Evolutionary conservation across 1,140 invertebrate species (phyloP).

Genomic region (Hesperophylax magnus): DNA sequence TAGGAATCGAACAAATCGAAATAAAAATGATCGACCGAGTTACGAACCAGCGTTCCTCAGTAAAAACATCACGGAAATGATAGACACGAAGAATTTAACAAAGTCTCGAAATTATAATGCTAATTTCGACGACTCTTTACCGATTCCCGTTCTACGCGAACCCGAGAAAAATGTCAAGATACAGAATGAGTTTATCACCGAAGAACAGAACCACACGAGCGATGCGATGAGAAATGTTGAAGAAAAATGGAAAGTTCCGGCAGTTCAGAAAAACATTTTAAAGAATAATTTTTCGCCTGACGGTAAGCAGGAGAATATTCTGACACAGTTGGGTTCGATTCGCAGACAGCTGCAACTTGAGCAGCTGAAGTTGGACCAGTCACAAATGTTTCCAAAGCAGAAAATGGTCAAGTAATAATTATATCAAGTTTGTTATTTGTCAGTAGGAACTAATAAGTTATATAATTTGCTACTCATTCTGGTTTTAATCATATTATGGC

Average conservation of each 20-base stretch:
- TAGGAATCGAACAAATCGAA: slow-evolving; percentile 11
- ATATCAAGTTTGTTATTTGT: no score
- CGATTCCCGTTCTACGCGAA: slow-evolving; percentile 70
- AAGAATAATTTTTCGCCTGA: slow-evolving; percentile 67
- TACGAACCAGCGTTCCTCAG: slow-evolving; percentile 57
- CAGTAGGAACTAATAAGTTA: no score
- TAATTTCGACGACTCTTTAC: slow-evolving; percentile 64
- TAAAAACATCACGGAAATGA: slow-evolving; percentile 56
- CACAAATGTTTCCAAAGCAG: slow-evolving; percentile 46
- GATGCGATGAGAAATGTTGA: slow-evolving; percentile 67
- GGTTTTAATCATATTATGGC: no score
- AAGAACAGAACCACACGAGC: slow-evolving; percentile 57
- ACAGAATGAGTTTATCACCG: slow-evolving; percentile 47
- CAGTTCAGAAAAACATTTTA: slow-evolving; percentile 72
- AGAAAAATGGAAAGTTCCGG: slow-evolving; percentile 72
- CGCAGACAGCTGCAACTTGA: slow-evolving; percentile 72
- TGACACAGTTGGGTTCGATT: slow-evolving; percentile 74
- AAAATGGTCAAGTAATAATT: slow-evolving; percentile 41
- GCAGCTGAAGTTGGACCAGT: slow-evolving; percentile 70
- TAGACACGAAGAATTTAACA: slow-evolving; percentile 48
- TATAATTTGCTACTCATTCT: no score
- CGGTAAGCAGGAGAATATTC: slow-evolving; percentile 68
- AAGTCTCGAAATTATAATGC: slow-evolving; percentile 24
- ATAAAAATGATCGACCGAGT: slow-evolving; percentile 46
- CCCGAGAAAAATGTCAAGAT: slow-evolving; percentile 53